Evolutionary conservation across 2,888 invertebrate species (phyloP), one percentile per base, ranked within the genome.

Genomic region (Rhamphomyia laevipes): DNA sequence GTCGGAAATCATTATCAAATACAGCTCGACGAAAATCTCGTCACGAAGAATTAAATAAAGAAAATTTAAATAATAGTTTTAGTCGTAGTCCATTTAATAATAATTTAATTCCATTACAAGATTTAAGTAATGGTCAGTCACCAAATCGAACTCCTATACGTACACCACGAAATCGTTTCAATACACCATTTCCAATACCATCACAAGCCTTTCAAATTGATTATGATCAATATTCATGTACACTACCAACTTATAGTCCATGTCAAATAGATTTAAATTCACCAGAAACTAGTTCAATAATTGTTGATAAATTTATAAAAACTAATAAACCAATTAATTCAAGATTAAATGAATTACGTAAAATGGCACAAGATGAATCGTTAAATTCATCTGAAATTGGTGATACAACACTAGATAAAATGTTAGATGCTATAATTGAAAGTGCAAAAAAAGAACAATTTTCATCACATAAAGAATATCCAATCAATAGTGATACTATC

Each of bases 391-490:
- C 70, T 2, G 62, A 65, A 42, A 65, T 70, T 63, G 68, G 68
- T 5, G 70, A 70, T 49, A 62, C 63, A 12, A 69, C 69, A 3
- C 49, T 70, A 45, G 70, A 70, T 54, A 62, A 65, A 54, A 68
- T 70, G 69, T 57, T 70, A 48, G 70, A 70, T 51, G 70, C 66
- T 31, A 70, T 70, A 16, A 66, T 70, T 15, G 65, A 67, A 46
- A 70, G 70, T 51, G 67, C 70, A 4, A 59, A 63, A 31, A 68
- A 68, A 49, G 67, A 67, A 56, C 57, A 49, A 16, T 41, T n/a
- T 27, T 7, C 23, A 27, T 27, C 23, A 6, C 4, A 27, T 7
- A 7, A 27, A 7, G 23, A 27, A 27, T 4, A 9, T 6, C 4
- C 23, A 4, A n/a, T n/a, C 15, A 38, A 38, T 16, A 31, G 16